Base-by-base conservation (phyloP, 2,113 vertebrate species). In the Zosterops pallidus region DNA sequence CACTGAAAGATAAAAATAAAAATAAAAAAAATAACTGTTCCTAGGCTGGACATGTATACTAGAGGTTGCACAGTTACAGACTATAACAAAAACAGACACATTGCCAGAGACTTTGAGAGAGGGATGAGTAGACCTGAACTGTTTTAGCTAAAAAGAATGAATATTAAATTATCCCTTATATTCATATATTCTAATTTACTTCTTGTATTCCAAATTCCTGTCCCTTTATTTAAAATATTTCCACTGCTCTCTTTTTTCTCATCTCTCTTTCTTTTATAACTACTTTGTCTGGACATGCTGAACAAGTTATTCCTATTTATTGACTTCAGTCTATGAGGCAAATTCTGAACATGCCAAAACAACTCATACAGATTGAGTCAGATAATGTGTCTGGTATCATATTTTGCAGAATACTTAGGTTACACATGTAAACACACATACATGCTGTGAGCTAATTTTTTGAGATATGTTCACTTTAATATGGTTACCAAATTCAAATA, bases 291-390 rank as follows among this genome's bases (percentile, higher is more conserved):
- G 94, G 85, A 96, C 97, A 96, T 95, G 95, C 52, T 97, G 94
- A 97, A 97, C 79, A 97, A 96, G 85, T 96, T 97, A 97, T 91
- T 91, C 94, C 95, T 97, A 95, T 97, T 90, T 94, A 74, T 96
- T 97, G 83, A 95, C 80, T 95, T 90, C 93, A 96, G 80, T 79
- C 94, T 89, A 83, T 86, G 76, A 96, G 85, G 82, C 86, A 96
- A 96, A 97, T 96, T 96, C 96, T 96, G 91, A 96, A 94, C 95
- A 82, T 90, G 88, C 39, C 90, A 84, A 94, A 96, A 88, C 22
- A 0, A 95, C 85, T 96, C 90, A 80, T 12, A 53, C 67, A 94
- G 75, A 89, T 83, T 93, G 57, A 95, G 50, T 86, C 95, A 96
- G 82, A 95, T 91, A 95, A 77, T n/a, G 18, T 86, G 81, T 67